These are phyloP conservation scores for Camptogramma bilineatum DNA, from an alignment of 2,888 invertebrate genomes.

Conservation along the genomic window DNA sequence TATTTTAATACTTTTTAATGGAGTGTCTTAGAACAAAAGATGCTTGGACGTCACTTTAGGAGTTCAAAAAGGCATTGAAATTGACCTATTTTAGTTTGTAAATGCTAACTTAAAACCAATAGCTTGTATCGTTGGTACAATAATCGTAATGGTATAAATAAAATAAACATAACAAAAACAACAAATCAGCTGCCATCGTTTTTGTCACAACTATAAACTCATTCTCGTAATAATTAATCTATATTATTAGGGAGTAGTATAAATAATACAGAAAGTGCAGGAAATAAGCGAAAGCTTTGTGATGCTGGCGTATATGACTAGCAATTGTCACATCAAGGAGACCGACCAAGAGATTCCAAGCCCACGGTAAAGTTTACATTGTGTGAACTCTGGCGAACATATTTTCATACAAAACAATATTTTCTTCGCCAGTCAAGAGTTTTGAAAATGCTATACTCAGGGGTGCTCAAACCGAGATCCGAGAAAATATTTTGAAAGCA, in stretches of 20 bases:
- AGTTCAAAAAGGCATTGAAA: conserved; percentile 23
- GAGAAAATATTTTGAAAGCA: too few relatives aligned
- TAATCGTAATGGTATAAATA: conserved; percentile 57
- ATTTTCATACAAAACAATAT: background rate
- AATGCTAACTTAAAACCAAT: conserved; percentile 40
- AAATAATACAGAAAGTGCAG: conserved; percentile 30
- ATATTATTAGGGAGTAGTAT: conserved; percentile 17
- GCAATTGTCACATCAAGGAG: conserved; percentile 74
- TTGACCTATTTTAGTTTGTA: conserved; percentile 32
- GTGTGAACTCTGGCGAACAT: background rate
- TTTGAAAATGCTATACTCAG: too few relatives aligned
- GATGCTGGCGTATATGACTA: conserved; percentile 80
- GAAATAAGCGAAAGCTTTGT: conserved; percentile 53
- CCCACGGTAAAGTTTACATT: conserved; percentile 56
- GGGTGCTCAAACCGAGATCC: too few relatives aligned
- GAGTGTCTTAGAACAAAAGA: conserved; percentile 54
- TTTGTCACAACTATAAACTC: conserved; percentile 49
- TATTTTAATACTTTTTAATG: conserved; percentile 65
- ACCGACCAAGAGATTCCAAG: conserved; percentile 66
- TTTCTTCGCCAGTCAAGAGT: background rate
- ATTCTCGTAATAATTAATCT: conserved; percentile 13
- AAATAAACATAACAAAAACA: conserved; percentile 57
- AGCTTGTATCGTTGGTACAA: conserved; percentile 57
- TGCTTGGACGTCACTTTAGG: conserved; percentile 39
- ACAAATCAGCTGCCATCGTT: conserved; percentile 65